Conservation (phyloP, 2,888 invertebrate genomes). For the Ennomos fuscantarius region DNA sequence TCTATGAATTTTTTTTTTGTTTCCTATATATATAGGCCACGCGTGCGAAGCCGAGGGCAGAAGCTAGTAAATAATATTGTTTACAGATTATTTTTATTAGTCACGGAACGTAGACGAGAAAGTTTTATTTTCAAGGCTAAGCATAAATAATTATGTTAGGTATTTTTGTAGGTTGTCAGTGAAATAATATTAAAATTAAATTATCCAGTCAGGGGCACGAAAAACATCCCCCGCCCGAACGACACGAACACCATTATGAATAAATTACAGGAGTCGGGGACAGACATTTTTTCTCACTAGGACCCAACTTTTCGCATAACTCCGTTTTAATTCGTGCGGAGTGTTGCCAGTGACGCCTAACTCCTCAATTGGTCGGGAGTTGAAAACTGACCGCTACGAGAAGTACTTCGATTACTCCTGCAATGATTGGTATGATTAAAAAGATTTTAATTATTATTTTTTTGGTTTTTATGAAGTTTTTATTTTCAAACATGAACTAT, state of each 20-base stretch:
- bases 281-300: slow-evolving; percentile 32
- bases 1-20: too few relatives aligned
- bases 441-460: too few relatives aligned
- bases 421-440: too few relatives aligned
- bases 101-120: background rate
- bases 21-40: too few relatives aligned
- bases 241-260: slow-evolving; percentile 34
- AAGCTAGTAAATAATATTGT: too few relatives aligned
- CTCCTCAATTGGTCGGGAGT: background rate
- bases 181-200: slow-evolving; percentile 24
- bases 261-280: slow-evolving; percentile 35
- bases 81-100: too few relatives aligned
- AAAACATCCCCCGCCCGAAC: slow-evolving; percentile 23
- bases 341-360: slow-evolving; percentile 15
- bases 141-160: background rate
- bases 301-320: slow-evolving; percentile 37
- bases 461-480: too few relatives aligned
- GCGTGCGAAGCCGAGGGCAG: too few relatives aligned
- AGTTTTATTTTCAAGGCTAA: background rate
- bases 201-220: slow-evolving; percentile 12
- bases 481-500: too few relatives aligned
- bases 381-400: too few relatives aligned
- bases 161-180: slow-evolving; percentile 4
- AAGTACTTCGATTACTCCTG: too few relatives aligned
- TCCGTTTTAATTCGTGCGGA: slow-evolving; percentile 39